Percentiles rank a stretch among this genome's conserved stretches.
Evolutionary conservation across 2,797 vertebrate genomes (phyloP).

Genomic region (Sebastes steindachneri): DNA sequence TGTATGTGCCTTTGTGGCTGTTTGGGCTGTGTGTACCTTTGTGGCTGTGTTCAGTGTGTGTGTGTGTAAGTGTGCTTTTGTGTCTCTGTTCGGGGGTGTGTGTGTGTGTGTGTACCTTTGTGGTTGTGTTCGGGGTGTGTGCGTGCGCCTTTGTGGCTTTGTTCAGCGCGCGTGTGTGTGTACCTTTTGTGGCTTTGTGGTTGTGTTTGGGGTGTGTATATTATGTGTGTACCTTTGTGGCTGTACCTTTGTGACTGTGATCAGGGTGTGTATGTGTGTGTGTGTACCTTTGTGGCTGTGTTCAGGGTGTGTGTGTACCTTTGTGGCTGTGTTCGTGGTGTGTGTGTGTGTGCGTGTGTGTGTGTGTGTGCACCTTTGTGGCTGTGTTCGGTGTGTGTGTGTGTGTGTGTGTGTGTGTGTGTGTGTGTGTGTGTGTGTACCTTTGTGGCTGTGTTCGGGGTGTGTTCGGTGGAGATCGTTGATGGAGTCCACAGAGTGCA

Average conservation of each 20-base stretch:
- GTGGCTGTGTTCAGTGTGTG: background rate
- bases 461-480: conserved; percentile 89
- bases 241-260: background rate
- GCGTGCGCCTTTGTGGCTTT: conserved; percentile 64
- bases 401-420: background rate
- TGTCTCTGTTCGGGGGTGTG: conserved; percentile 36
- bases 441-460: conserved; percentile 67
- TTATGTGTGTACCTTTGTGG: no score
- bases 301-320: no score
- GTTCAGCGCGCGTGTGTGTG: conserved; percentile 26
- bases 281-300: background rate
- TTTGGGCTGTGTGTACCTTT: no score
- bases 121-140: background rate
- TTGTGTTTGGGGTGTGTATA: no score
- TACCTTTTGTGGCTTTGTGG: no score
- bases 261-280: background rate
- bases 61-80: background rate
- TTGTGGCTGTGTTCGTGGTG: no score
- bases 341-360: conserved; percentile 14
- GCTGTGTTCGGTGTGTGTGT: background rate
- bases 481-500: conserved; percentile 92
- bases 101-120: background rate
- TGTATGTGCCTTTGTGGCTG: background rate
- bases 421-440: conserved; percentile 33
- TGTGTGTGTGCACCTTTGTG: background rate